A percentile compares a stretch with the other conserved stretches of the same genome.
These are phyloP conservation scores for Nannoperca australis DNA, from an alignment of 2,797 vertebrate genomes.

Conservation along the genomic window DNA sequence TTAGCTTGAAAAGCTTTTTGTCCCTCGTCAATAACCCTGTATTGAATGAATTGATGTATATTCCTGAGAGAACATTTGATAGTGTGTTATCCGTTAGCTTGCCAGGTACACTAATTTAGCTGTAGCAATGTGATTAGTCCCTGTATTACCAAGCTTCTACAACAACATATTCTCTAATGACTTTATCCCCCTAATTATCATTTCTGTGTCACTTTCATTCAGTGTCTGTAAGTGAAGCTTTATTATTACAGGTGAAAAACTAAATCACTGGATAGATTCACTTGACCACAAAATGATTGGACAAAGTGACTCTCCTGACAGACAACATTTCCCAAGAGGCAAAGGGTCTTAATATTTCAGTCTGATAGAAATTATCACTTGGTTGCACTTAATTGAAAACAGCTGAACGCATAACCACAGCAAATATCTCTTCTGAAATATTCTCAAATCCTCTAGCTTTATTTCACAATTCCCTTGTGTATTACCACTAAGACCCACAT, in stretches of 20 bases:
- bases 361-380: constrained; percentile 26
- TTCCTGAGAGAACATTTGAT: neutral
- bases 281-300: constrained; percentile 25
- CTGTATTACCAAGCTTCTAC: neutral
- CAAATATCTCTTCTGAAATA: constrained; percentile 24
- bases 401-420: constrained; percentile 33
- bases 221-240: neutral
- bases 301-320: constrained; percentile 19
- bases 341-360: constrained; percentile 31
- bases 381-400: constrained; percentile 26
- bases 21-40: neutral
- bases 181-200: neutral
- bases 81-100: neutral
- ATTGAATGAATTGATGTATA: neutral
- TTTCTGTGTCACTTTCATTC: neutral
- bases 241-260: constrained; percentile 2
- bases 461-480: neutral
- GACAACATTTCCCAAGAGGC: constrained; percentile 35
- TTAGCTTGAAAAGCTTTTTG: neutral
- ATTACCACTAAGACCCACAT: constrained; percentile 1
- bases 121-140: neutral
- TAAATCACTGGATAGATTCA: constrained; percentile 1
- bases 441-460: constrained; percentile 1
- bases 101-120: neutral
- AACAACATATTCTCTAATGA: neutral